A percentile compares a stretch with the other conserved stretches of the same genome.
phyloP scores from a whole-genome alignment of 2,888 invertebrate species.

The Allolobophora icterica region DNA sequence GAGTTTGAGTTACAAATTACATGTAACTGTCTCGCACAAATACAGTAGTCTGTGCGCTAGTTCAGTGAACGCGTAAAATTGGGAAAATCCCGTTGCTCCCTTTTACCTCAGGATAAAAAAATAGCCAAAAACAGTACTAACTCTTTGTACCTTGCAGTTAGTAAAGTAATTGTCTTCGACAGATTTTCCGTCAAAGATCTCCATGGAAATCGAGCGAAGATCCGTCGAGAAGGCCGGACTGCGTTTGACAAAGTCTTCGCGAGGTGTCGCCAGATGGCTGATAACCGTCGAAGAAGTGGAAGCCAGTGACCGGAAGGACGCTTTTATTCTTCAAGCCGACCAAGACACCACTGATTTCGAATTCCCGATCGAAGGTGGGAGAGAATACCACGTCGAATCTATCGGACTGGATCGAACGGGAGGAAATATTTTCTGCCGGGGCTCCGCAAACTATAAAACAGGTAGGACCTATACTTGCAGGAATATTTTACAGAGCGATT shows the following conservation, averaged over 20 bases:
- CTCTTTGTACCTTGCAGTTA: no score
- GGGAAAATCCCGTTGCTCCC: no score
- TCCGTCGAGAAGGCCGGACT: not conserved
- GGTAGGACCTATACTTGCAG: not conserved
- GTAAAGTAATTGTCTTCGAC: not conserved
- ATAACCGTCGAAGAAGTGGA: not conserved
- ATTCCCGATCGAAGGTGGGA: not conserved
- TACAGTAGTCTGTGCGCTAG: no score
- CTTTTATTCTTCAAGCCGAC: not conserved
- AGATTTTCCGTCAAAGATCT: not conserved
- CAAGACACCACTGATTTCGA: not conserved
- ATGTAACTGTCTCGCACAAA: no score
- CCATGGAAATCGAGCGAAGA: not conserved
- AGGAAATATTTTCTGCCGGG: not conserved
- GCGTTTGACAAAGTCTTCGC: not conserved
- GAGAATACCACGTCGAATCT: not conserved
- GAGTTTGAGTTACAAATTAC: no score
- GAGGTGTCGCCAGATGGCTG: not conserved
- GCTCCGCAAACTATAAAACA: not conserved
- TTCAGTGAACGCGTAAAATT: no score
- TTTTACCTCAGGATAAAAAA: no score
- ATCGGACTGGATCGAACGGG: not conserved
- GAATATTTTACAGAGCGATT: no score
- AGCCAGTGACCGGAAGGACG: not conserved
- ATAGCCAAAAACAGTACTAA: no score